Conservation (phyloP, 2,888 invertebrate species). For the Colostygia pectinataria region DNA sequence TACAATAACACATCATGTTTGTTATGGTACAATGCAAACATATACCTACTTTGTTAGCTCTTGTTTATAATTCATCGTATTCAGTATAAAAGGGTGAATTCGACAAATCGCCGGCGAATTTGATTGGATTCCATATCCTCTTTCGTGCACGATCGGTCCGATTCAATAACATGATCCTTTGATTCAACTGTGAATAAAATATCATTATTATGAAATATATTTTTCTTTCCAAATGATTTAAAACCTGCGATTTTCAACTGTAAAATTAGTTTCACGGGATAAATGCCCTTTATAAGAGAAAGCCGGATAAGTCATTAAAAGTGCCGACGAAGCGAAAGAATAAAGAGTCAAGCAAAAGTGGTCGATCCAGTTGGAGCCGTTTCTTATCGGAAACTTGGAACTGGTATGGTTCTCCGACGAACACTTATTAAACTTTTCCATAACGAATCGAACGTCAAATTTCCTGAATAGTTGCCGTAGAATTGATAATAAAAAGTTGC, state of each 20-base stretch:
- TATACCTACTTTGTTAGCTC: slow-evolving; percentile 53
- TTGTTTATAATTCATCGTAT: slow-evolving; percentile 65
- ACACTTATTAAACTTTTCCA: slow-evolving; percentile 73
- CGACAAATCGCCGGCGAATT: slow-evolving; percentile 53
- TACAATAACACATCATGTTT: slow-evolving; percentile 69
- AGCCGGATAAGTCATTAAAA: slow-evolving; percentile 79
- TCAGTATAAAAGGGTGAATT: slow-evolving; percentile 52
- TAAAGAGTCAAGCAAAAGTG: slow-evolving; percentile 63
- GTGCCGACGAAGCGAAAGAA: slow-evolving; percentile 71
- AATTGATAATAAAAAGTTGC: slow-evolving; percentile 40
- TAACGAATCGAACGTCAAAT: slow-evolving; percentile 61
- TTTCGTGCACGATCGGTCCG: slow-evolving; percentile 41
- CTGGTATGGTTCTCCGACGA: slow-evolving; percentile 63
- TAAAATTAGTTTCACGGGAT: slow-evolving; percentile 46
- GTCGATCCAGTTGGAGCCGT: slow-evolving; percentile 59
- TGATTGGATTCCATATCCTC: slow-evolving; percentile 67
- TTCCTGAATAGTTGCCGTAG: slow-evolving; percentile 49
- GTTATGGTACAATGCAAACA: slow-evolving; percentile 56
- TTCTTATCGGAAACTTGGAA: slow-evolving; percentile 71
- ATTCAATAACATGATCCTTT: slow-evolving; percentile 48
- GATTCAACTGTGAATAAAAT: slow-evolving; percentile 31
- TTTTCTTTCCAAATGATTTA: slow-evolving; percentile 8
- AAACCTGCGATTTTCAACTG: slow-evolving; percentile 19
- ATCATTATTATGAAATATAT: slow-evolving; percentile 11
- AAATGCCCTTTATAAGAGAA: slow-evolving; percentile 56